Percentiles rank a stretch among this genome's conserved stretches.
Conservation (phyloP, 2,797 vertebrate genomes). For the Leptodactylus fallax region DNA sequence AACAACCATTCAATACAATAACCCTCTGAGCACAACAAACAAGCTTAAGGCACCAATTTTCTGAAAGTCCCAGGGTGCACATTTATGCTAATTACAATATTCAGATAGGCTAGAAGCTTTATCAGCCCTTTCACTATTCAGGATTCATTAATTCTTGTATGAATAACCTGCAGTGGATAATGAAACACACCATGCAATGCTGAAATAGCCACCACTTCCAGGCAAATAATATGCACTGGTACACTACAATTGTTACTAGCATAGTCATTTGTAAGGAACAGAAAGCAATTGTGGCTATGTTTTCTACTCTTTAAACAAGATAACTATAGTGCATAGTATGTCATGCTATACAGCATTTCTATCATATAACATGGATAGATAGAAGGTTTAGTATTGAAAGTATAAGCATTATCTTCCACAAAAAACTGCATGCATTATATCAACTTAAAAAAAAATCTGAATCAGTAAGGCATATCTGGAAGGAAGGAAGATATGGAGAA, state of each 20-base stretch:
- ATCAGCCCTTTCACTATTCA: constrained; percentile 44
- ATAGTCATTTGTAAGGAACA: constrained; percentile 23
- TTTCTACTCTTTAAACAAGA: background rate
- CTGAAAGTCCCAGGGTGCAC: constrained; percentile 36
- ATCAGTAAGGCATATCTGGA: background rate
- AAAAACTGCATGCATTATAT: background rate
- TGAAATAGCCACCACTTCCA: constrained; percentile 33
- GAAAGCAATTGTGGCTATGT: background rate
- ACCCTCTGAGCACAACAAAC: constrained; percentile 58
- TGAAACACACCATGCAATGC: constrained; percentile 17
- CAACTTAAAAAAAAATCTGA: background rate
- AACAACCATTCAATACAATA: constrained; percentile 52
- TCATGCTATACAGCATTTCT: background rate
- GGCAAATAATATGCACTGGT: constrained; percentile 13
- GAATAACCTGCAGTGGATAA: constrained; percentile 44
- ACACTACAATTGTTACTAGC: constrained; percentile 19
- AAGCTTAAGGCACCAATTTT: constrained; percentile 59
- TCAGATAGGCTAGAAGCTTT: constrained; percentile 40
- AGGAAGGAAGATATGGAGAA: too few species aligned
- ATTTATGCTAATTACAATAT: constrained; percentile 62
- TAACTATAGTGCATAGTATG: background rate
- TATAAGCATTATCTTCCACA: background rate
- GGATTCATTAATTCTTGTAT: constrained; percentile 49
- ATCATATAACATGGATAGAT: background rate
- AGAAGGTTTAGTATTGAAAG: background rate